Base-by-base conservation (phyloP, 2,797 vertebrate genomes). In the Cuculus canorus region DNA sequence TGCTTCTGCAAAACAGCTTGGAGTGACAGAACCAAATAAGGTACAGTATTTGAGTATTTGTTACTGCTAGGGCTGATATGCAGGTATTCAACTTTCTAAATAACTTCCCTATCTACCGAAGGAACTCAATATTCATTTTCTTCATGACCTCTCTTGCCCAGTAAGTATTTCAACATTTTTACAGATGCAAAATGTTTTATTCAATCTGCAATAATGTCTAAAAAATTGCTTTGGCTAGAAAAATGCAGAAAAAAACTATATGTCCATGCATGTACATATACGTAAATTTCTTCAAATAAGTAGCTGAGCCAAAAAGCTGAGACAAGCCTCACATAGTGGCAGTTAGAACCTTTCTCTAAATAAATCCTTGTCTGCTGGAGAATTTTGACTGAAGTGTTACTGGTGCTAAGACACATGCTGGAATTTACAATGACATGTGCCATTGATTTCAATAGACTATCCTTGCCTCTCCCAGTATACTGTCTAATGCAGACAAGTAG, bases 41-140 rank as follows among this genome's bases (percentile, higher is more conserved):
- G 53, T 11, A 11, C 0, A 0, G 3, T 39, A 66, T 61, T 79
- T 63, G 8, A 85, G 33, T 80, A 63, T 54, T 63, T 69, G 7
- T 65, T 66, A 72, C 41, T 47, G 10, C 19, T 59, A 39, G 18
- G 27, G 27, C 41, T 66, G n/a, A 68, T 89, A 77, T 35, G 39
- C 18, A 56, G 8, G 6, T 47, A 30, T 35, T 77, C n/a, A 79
- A 28, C 16, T 70, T 82, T 16, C 17, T 22, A 33, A 81, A 41
- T 54, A 60, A 28, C 25, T 84, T 68, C 10, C 8, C 50, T 63
- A 59, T 17, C 22, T 32, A 52, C 16, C 61, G 32, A 57, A 72
- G 17, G 27, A 9, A 45, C 16, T 27, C 41, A 33, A 5, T 45
- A 59, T 17, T 76, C 8, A 28, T 61, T 68, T 72, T 27, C n/a